Evolutionary conservation across 2,113 vertebrate genomes (phyloP), one percentile per base, ranked within the genome.

Genomic region (Azemiops feae): DNA sequence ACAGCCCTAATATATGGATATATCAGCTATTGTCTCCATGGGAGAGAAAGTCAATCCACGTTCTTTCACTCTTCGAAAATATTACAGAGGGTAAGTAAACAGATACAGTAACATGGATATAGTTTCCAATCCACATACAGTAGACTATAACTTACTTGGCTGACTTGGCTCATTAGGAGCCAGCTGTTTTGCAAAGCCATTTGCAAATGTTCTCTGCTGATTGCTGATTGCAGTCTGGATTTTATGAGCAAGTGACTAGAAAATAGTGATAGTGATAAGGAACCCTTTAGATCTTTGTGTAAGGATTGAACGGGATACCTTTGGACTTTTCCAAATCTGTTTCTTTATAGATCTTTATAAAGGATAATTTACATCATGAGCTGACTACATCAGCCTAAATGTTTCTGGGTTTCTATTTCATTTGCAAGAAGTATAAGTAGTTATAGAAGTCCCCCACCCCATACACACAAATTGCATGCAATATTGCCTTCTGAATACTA

Each of bases 41-140:
- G 94, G 94, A 96, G 52, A 93, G 94, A 92, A 89, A 94, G 57
- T 0, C 93, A 0, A 3, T 97, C 5, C 90, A 30, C 0, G 92
- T 96, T 64, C 94, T 97, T 58, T 96, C 91, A 6, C 93, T 97
- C 52, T 96, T 96, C 30, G 94, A 92, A 47, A 88, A 95, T 25
- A 94, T 94, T 74, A 20, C 43, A 52, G 30, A 81, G 93, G 95
- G 87, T 97, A n/a, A 95, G 86, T 52, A 90, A n/a, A 23, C 89
- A 30, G 23, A 12, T 69, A 69, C 12, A 6, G 64, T 50, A 60
- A 85, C 94, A 60, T 12, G 69, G 5, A 25, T 9, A 92, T 53
- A 39, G 30, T 53, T 88, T n/a, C n/a, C 50, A 53, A 20, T 53
- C 50, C 30, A 53, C 30, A 88, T 88, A 53, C 2, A 81, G 6